Conservation (phyloP, 1,140 invertebrate species). For the Cotesia glomerata region DNA sequence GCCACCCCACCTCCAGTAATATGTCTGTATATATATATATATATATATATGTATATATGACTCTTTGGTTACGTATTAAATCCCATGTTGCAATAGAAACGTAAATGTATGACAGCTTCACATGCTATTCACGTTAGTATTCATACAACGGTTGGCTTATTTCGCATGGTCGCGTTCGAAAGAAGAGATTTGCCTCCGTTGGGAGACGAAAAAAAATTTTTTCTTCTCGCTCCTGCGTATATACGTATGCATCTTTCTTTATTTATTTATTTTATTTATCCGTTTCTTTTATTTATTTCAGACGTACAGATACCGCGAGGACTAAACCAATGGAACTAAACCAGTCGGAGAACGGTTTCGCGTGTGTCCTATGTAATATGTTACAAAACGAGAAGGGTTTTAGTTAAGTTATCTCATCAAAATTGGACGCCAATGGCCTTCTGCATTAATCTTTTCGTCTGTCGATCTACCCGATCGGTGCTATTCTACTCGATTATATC, state of each 20-base stretch:
- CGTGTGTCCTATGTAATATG: slow-evolving; percentile 39
- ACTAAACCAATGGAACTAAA: not conserved
- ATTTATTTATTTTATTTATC: slow-evolving; percentile 25
- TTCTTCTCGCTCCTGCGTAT: slow-evolving; percentile 45
- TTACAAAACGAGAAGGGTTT: slow-evolving; percentile 47
- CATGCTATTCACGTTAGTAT: slow-evolving; percentile 59
- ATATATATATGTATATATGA: not conserved
- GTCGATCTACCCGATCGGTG: no score
- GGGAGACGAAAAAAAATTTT: slow-evolving; percentile 40
- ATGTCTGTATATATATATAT: not conserved
- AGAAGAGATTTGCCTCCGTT: slow-evolving; percentile 62
- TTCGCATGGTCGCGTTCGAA: slow-evolving; percentile 59
- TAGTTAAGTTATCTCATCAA: slow-evolving; percentile 57
- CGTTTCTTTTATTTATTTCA: not conserved
- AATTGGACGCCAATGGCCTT: slow-evolving; percentile 55
- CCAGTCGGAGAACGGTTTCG: slow-evolving; percentile 37
- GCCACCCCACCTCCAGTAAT: not conserved
- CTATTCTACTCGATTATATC: not conserved
- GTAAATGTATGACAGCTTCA: slow-evolving; percentile 42
- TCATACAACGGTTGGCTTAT: slow-evolving; percentile 61
- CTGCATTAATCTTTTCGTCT: slow-evolving; percentile 21
- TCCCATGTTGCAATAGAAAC: slow-evolving; percentile 31
- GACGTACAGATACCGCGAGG: no score
- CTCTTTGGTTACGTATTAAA: slow-evolving; percentile 28
- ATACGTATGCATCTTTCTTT: slow-evolving; percentile 5